Conservation (phyloP, 2,113 vertebrate species). For the Salvelinus alpinus region DNA sequence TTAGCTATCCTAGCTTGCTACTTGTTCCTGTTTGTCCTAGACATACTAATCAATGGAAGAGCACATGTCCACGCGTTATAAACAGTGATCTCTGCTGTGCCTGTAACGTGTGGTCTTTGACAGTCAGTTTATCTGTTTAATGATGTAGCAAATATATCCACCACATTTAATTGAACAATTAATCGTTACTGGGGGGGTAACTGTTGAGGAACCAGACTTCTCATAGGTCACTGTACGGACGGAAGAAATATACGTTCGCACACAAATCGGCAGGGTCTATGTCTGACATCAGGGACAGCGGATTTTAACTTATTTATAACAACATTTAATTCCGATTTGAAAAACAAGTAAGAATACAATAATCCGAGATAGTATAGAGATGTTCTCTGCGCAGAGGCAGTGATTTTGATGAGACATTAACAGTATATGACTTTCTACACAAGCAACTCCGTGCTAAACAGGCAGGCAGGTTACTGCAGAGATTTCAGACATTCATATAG, state of each 20-base stretch:
- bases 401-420: neutral
- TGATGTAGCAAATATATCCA: too few species aligned
- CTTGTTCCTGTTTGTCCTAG: conserved; percentile 2
- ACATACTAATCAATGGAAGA: neutral
- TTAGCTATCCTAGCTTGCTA: conserved; percentile 14
- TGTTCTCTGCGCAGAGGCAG: neutral
- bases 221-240: neutral
- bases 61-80: neutral
- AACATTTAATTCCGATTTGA: neutral
- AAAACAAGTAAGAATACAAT: neutral
- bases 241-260: neutral
- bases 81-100: neutral
- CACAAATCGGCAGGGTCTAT: neutral
- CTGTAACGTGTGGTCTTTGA: too few species aligned
- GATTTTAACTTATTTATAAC: neutral
- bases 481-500: neutral
- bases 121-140: too few species aligned
- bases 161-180: too few species aligned
- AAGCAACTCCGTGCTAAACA: neutral
- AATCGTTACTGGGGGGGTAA: too few species aligned
- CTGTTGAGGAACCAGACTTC: neutral
- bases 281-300: neutral
- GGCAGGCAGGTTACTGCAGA: neutral
- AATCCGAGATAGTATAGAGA: neutral
- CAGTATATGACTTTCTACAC: too few species aligned